Evolutionary conservation across 2,888 invertebrate species (phyloP), one percentile per base, ranked within the genome.

Genomic region (Heliconius charithonia): DNA sequence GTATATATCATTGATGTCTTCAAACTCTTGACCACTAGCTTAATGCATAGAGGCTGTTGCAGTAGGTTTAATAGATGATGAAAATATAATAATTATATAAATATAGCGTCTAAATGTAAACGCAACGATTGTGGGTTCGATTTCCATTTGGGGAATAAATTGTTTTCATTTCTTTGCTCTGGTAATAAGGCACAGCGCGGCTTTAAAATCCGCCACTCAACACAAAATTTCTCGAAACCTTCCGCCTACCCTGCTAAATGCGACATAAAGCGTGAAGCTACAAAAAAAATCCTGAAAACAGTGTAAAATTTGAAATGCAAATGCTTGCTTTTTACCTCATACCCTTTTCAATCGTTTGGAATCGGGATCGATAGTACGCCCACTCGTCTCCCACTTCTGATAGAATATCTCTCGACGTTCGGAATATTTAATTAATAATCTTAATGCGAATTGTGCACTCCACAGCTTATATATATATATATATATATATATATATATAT

Each of bases 311-410:
- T 72, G 12, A 59, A 37, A 59, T 59, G 56, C 25, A 59, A 32
- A 32, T 32, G 4, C 25, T 37, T 25, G 16, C 4, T 37, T 25
- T 59, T 32, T 59, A 59, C 59, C 59, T 37, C 59, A 25, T 59
- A 59, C 72, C 25, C 59, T 37, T 59, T 59, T 25, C 9, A 59
- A 25, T 37, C 22, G 32, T 56, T 59, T 16, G 32, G 59, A 37
- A 59, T 72, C 72, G 32, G 59, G 59, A 59, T 72, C 59, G 72
- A 72, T 72, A 56, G 59, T 32, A 32, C 59, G 7, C 72, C 72
- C 59, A 72, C 72, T 32, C 59, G 59, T 59, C 59, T 25, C 72
- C 72, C 59, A 37, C 72, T 59, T 25, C 10, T 69, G 7, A 32
- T 56, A 32, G 56, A 72, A 72, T 72, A 59, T 59, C 59, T 45